A percentile compares a stretch with the other conserved stretches of the same genome.
phyloP scores from a whole-genome alignment of 2,797 vertebrate species.

The Distichodus sexfasciatus region DNA sequence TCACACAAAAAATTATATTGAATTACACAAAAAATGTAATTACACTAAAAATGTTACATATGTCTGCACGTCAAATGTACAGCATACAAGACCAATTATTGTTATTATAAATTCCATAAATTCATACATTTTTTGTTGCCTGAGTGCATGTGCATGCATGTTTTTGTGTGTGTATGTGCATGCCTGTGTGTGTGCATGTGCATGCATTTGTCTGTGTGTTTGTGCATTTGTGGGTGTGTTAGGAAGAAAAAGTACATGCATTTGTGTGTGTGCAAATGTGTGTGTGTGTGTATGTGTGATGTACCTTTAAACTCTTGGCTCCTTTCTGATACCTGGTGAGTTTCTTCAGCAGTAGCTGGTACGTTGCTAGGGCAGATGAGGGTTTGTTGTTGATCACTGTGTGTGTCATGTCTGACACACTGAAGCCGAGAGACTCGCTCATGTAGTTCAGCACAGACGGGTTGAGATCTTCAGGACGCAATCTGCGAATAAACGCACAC shows the following conservation, averaged over 20 bases:
- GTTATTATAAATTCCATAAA: no score
- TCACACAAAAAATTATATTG: no score
- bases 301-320: constrained; percentile 70
- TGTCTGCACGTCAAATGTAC: no score
- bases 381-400: constrained; percentile 78
- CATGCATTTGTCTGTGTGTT: neutral
- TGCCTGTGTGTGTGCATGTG: neutral
- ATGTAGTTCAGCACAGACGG: constrained; percentile 75
- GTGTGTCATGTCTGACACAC: constrained; percentile 72
- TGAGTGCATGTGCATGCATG: no score
- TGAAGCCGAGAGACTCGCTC: constrained; percentile 72
- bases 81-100: no score
- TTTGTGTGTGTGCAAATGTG: neutral
- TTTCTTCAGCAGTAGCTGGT: constrained; percentile 81
- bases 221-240: neutral
- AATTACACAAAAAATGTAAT: no score
- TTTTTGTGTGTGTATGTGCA: no score
- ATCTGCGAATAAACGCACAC: constrained; percentile 56
- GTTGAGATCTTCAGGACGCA: constrained; percentile 74
- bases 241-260: no score
- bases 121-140: no score
- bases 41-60: no score
- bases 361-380: constrained; percentile 78
- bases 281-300: constrained; percentile 10
- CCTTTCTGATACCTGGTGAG: constrained; percentile 72